These are phyloP conservation scores for Arge pagana DNA, from an alignment of 2,888 invertebrate species.

Conservation along the genomic window DNA sequence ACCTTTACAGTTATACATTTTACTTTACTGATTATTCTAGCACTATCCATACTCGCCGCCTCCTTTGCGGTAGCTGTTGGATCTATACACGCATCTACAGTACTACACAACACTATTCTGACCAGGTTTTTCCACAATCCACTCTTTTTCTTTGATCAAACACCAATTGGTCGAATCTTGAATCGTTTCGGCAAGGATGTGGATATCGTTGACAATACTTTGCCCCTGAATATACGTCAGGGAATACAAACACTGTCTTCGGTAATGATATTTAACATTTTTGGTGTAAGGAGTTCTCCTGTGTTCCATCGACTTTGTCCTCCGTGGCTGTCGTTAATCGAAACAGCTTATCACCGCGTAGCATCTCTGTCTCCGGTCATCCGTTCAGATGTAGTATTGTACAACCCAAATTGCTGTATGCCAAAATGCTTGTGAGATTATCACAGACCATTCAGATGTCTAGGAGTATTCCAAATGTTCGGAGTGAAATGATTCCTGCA, in stretches of 20 bases:
- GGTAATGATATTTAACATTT: slow-evolving; percentile 44
- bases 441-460: no score
- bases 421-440: no score
- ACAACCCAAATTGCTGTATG: no score
- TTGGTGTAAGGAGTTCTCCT: not conserved
- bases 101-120: slow-evolving; percentile 65
- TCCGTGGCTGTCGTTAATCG: not conserved
- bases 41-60: slow-evolving; percentile 62
- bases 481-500: no score
- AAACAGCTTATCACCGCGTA: not conserved
- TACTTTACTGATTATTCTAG: slow-evolving; percentile 45
- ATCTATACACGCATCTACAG: slow-evolving; percentile 64
- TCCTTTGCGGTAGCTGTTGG: slow-evolving; percentile 65
- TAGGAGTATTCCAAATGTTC: no score
- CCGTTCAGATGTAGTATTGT: not conserved
- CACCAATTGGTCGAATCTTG: slow-evolving; percentile 71
- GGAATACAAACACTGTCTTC: slow-evolving; percentile 58
- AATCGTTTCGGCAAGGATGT: slow-evolving; percentile 73
- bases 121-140: slow-evolving; percentile 65
- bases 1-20: slow-evolving; percentile 22
- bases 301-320: not conserved
- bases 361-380: not conserved
- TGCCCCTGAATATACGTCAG: slow-evolving; percentile 62
- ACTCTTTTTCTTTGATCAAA: slow-evolving; percentile 73
- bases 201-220: slow-evolving; percentile 67